Base-by-base conservation (phyloP, 2,113 vertebrate species). In the Mesoclemmys tuberculata region DNA sequence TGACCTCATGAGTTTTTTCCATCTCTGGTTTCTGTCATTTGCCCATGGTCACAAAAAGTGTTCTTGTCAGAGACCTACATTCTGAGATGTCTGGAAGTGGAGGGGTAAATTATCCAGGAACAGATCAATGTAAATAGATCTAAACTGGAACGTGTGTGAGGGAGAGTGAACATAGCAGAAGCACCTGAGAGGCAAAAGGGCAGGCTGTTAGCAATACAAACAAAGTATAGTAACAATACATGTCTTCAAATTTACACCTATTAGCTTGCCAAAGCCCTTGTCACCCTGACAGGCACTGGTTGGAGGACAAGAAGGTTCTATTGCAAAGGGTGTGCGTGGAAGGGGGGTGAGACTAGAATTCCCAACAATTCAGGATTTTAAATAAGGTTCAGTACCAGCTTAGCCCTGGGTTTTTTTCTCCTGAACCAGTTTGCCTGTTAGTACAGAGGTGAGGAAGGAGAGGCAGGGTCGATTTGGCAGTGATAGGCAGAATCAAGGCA, bases 281-380 rank as follows among this genome's bases (percentile, higher is more conserved):
- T 18, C 58, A 78, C 85, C 1, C 78, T 94, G 80, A 89, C 49
- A 4, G 1, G 22, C 41, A 24, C 52, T 88, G 83, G 44, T 83
- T 90, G 38, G 64, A 86, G 92, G 44, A 95, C 78, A 94, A 90
- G 94, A 92, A 48, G 49, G 49, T 11, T 56, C 55, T 26, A 13
- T 56, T 56, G 24, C 55, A 22, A 26, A 56, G 26, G 94, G 38
- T 89, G 95, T 4, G 21, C 41, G 19, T 77, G 85, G 92, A 95
- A 92, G 89, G 80, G 88, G 44, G 16, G 48, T 49, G 89, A 96
- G 95, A 88, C 89, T 88, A 95, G 96, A 95, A 94, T 78, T 85
- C 87, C 89, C 48, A 94, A 55, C 84, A 97, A 95, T 96, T 96
- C 87, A 93, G 26, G 24, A 87, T 82, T 13, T 49, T 49, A 49